Evolutionary conservation across 2,113 vertebrate genomes (phyloP).

Genomic region (Pedetes capensis): DNA sequence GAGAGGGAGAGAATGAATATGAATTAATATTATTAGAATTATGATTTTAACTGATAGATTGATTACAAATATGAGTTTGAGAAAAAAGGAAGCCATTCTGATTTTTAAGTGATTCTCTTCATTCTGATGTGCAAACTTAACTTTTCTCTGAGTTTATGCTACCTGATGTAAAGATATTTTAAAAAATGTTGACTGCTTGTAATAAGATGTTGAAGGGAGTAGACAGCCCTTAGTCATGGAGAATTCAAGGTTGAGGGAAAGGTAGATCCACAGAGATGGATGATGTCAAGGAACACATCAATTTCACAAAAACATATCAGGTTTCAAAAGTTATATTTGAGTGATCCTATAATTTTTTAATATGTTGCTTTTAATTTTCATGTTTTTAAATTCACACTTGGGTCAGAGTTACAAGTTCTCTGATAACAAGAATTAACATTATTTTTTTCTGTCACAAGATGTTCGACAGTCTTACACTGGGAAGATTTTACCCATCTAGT

Average conservation of each 20-base stretch:
- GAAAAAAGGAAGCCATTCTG: background rate
- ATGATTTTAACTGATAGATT: background rate
- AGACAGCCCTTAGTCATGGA: background rate
- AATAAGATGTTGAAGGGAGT: background rate
- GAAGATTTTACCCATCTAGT: background rate
- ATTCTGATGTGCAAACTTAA: background rate
- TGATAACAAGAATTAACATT: background rate
- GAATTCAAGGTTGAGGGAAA: background rate
- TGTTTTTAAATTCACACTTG: background rate
- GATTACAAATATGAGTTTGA: background rate
- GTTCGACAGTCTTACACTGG: background rate
- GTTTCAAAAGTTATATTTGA: background rate
- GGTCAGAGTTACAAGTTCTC: background rate
- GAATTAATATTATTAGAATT: background rate
- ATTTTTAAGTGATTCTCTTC: background rate
- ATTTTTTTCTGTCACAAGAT: background rate
- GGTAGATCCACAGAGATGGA: background rate
- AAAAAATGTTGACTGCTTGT: background rate
- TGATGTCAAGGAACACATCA: background rate
- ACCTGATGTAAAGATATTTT: background rate
- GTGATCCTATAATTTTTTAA: background rate
- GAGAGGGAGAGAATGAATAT: too few species aligned
- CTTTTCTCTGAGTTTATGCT: background rate
- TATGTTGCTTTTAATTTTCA: background rate
- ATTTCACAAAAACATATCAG: background rate